Base-by-base conservation (phyloP, 2,888 invertebrate species). In the Miltochrista miniata region DNA sequence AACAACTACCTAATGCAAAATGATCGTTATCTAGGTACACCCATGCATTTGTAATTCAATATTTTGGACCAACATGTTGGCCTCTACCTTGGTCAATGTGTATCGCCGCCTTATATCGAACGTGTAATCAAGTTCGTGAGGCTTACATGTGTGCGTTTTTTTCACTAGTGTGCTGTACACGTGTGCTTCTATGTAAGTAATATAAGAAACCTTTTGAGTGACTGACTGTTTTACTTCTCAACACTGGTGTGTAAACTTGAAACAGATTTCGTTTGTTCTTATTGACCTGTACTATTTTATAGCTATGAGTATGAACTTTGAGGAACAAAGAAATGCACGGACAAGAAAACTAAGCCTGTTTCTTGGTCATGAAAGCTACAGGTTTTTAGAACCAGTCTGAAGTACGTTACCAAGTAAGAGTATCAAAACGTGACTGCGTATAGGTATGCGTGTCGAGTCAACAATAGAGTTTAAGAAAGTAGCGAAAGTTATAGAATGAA, bases 111-210 rank as follows among this genome's bases (percentile, higher is more conserved):
- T n/a, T n/a, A n/a, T 24, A 24, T 4, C 18, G 18, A 83, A 83
- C 81, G 81, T 81, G 72, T 77, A 79, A 81, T 80, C 83, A 80
- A 80, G 78, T 76, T 74, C 68, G 68, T 74, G 64, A 56, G 50
- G 66, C 66, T 59, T 66, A 59, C 59, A 63, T 81, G 80, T 83
- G 79, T 81, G 81, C 54, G 79, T 76, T 64, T 57, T 54, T 70
- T 76, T 64, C 63, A 66, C 64, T 62, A 54, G 69, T 70, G 70
- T 69, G 66, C 52, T 39, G 45, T 64, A 61, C 77, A 80, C 76
- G 79, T 81, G 79, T 73, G 78, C 63, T 65, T 45, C 58, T 64
- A 59, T 61, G 64, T 60, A 55, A 56, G 56, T 64, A 64, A 59
- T 58, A 24, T 31, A 31, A 11, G 31, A 31, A 31, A 31, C 56